Evolutionary conservation across 2,797 vertebrate species (phyloP).

Genomic region (Cyprinella venusta): DNA sequence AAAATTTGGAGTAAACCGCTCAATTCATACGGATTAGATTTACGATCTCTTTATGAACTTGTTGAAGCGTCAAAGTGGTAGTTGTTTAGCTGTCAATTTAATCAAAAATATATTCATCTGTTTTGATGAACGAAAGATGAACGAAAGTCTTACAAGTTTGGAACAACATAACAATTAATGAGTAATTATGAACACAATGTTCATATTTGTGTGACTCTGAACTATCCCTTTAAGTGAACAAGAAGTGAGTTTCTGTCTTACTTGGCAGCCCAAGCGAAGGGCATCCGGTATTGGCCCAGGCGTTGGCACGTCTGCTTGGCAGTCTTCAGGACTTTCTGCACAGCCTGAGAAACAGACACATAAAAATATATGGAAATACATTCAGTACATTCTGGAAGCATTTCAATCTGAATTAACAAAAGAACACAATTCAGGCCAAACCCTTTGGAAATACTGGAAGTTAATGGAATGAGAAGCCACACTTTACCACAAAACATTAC

Average conservation of each 20-base stretch:
- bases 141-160: neutral
- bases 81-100: neutral
- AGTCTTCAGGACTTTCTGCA: constrained; percentile 94
- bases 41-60: neutral
- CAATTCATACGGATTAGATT: neutral
- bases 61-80: neutral
- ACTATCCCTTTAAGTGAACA: neutral
- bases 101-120: too few relatives aligned
- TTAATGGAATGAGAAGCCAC: neutral
- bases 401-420: neutral
- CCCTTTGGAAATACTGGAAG: neutral
- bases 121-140: too few relatives aligned
- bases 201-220: too few relatives aligned
- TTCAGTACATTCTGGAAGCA: neutral
- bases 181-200: neutral
- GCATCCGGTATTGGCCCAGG: constrained; percentile 95
- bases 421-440: neutral
- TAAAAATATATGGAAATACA: neutral
- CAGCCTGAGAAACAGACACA: constrained; percentile 77
- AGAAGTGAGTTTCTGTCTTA: constrained; percentile 69
- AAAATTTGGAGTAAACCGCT: too few relatives aligned
- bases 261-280: constrained; percentile 98
- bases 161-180: too few relatives aligned
- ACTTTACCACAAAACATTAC: neutral
- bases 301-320: constrained; percentile 94